Percentiles rank a stretch among this genome's conserved stretches.
Evolutionary conservation across 2,797 vertebrate species (phyloP).

Genomic region (Momotus momota): DNA sequence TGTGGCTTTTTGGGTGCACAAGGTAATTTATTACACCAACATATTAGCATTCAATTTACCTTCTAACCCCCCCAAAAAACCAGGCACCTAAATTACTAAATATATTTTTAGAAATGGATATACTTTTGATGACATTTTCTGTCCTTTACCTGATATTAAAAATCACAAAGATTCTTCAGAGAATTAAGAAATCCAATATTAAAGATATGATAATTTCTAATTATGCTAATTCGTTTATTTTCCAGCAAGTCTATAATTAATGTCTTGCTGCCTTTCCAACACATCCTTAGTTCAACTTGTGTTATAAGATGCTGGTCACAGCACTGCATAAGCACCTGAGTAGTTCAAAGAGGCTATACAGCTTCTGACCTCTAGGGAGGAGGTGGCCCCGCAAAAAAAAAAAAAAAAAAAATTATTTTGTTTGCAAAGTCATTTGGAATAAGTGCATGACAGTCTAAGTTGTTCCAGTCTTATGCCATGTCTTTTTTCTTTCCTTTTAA

Average conservation of each 20-base stretch:
- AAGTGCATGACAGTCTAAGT: background rate
- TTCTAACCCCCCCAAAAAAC: background rate
- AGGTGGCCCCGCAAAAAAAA: background rate
- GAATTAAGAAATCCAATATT: background rate
- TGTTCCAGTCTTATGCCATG: background rate
- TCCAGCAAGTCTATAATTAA: slow-evolving; percentile 10
- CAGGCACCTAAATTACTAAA: background rate
- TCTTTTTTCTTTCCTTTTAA: background rate
- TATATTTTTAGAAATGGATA: background rate
- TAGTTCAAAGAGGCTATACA: background rate
- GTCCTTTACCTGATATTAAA: background rate
- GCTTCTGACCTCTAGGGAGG: background rate
- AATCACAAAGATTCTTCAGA: background rate
- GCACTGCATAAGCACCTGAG: background rate
- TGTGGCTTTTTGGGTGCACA: background rate
- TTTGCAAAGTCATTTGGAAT: background rate
- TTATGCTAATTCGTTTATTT: background rate
- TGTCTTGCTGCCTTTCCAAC: background rate
- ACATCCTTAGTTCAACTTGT: background rate
- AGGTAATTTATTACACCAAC: background rate
- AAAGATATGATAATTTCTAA: background rate
- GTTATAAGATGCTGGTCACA: background rate
- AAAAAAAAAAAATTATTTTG: background rate
- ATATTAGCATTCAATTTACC: background rate
- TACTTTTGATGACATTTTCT: background rate